Percentiles rank a stretch among this genome's conserved stretches.
Evolutionary conservation across 1,140 invertebrate genomes (phyloP).

Genomic region (Formica exsecta): DNA sequence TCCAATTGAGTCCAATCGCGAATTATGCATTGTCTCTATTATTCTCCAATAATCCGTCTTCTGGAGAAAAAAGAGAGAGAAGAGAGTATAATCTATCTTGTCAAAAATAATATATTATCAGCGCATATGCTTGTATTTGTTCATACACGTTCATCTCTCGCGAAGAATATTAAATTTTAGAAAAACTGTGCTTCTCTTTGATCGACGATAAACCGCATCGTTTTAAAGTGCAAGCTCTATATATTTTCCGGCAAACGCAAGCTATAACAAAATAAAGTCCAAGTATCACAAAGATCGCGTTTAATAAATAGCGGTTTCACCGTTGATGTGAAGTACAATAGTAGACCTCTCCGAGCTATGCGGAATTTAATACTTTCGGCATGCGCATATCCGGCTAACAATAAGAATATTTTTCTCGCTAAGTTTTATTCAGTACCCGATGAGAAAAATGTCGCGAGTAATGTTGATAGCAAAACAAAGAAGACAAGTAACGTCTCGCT

Average conservation of each 20-base stretch:
- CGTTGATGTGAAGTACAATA: slow-evolving; percentile 22
- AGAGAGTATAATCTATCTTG: slow-evolving; percentile 7
- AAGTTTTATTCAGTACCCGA: slow-evolving; percentile 50
- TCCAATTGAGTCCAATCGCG: slow-evolving; percentile 17
- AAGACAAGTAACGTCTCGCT: slow-evolving; percentile 2
- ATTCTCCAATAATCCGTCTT: slow-evolving; percentile 11
- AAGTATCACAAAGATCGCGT: neutral
- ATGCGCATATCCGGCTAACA: slow-evolving; percentile 56
- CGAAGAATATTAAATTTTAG: slow-evolving; percentile 1
- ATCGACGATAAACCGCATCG: neutral
- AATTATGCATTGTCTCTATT: slow-evolving; percentile 10
- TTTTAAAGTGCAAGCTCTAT: neutral
- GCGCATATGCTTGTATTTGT: neutral
- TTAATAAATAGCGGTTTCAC: slow-evolving; percentile 32
- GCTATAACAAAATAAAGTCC: slow-evolving; percentile 1
- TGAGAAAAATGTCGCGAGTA: slow-evolving; percentile 15
- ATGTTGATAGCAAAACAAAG: neutral
- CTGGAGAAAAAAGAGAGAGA: neutral
- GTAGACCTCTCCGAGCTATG: slow-evolving; percentile 27
- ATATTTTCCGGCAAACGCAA: neutral
- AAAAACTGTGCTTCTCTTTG: neutral
- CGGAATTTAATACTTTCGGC: slow-evolving; percentile 71
- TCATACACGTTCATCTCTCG: neutral
- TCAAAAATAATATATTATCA: slow-evolving; percentile 1
- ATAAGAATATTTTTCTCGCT: slow-evolving; percentile 58